Conservation (phyloP, 2,797 vertebrate genomes). For the Erethizon dorsatum region DNA sequence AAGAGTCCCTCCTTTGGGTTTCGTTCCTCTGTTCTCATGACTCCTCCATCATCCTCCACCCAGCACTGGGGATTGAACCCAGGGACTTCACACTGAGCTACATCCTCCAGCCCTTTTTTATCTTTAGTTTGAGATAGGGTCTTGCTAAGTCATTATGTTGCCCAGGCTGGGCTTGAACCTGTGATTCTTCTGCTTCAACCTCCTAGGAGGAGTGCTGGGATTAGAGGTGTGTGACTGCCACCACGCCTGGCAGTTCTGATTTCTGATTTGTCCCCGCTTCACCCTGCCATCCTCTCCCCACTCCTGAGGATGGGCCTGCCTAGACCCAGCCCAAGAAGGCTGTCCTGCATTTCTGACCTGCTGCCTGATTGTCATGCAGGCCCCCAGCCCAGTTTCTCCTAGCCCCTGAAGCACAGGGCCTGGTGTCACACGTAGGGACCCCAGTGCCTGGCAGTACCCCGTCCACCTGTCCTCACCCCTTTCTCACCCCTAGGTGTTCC, state of each 20-base stretch:
- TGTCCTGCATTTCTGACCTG: background rate
- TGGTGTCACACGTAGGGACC: background rate
- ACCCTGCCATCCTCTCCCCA: too few relatives aligned
- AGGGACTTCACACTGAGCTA: background rate
- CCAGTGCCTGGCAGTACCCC: background rate
- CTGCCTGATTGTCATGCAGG: background rate
- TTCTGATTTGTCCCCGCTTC: background rate
- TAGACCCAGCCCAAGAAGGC: background rate
- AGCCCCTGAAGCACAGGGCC: background rate
- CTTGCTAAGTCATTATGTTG: background rate
- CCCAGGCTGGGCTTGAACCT: background rate
- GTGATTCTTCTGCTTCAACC: background rate
- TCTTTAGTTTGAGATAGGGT: background rate
- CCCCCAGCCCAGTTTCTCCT: background rate
- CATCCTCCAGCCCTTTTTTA: background rate
- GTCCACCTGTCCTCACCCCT: background rate
- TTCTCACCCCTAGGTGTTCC: slow-evolving; percentile 89
- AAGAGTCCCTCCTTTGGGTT: background rate
- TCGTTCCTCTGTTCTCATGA: background rate
- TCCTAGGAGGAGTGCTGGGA: background rate
- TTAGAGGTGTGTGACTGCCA: background rate
- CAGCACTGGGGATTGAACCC: background rate
- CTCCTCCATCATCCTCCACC: background rate
- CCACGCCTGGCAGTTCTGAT: background rate
- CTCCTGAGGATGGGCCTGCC: background rate